Conservation (phyloP, 2,113 vertebrate genomes). For the Laticauda laticaudata region DNA sequence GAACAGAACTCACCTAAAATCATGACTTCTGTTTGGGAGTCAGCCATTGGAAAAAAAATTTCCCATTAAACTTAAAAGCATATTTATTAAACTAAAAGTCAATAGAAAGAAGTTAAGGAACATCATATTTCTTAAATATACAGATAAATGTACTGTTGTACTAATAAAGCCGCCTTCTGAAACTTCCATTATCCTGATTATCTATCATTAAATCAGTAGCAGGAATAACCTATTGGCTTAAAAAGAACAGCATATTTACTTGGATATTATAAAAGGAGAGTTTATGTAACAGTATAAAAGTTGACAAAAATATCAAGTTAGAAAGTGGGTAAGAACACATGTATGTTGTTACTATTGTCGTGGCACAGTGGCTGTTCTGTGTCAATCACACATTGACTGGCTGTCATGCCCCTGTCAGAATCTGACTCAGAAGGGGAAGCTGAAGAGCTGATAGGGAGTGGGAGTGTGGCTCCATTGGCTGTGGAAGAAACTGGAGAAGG, state of each 20-base stretch:
- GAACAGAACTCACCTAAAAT: not conserved
- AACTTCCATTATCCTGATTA: conserved; percentile 59
- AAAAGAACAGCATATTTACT: conserved; percentile 52
- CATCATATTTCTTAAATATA: conserved; percentile 44
- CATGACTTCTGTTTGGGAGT: not conserved
- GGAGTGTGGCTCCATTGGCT: too few relatives aligned
- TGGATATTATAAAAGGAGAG: conserved; percentile 28
- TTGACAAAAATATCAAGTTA: not conserved
- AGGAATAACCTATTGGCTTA: conserved; percentile 49
- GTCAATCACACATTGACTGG: too few relatives aligned
- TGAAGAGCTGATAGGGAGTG: too few relatives aligned
- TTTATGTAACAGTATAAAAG: not conserved
- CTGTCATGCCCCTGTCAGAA: too few relatives aligned
- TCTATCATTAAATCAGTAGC: conserved; percentile 58
- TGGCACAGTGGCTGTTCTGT: too few relatives aligned
- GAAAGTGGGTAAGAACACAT: not conserved
- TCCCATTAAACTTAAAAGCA: conserved; percentile 5
- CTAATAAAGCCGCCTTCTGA: conserved; percentile 50
- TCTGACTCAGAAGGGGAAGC: too few relatives aligned
- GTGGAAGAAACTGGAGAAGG: too few relatives aligned
- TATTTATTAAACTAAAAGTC: conserved; percentile 38
- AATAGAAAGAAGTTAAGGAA: conserved; percentile 22
- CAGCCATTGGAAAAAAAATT: not conserved
- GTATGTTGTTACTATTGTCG: not conserved
- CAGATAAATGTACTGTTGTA: conserved; percentile 47